Conservation (phyloP, 2,888 invertebrate species). For the Strigamia transsilvanica region DNA sequence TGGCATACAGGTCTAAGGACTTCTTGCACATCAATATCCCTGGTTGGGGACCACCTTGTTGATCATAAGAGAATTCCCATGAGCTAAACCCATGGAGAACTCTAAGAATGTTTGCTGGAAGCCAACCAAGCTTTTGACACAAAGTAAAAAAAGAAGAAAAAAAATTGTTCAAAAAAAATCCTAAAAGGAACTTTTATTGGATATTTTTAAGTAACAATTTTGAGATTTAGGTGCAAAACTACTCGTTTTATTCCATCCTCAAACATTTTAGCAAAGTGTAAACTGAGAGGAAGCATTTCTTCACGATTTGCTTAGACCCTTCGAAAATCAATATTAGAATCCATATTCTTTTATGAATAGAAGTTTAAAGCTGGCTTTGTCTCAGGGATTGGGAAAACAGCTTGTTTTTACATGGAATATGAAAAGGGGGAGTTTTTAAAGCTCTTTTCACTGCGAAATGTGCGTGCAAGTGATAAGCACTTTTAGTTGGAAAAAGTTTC, state of each 20-base stretch:
- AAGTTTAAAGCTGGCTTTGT: constrained; percentile 48
- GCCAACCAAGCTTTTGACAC: constrained; percentile 41
- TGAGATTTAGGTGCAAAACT: neutral
- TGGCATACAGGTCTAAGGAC: constrained; percentile 39
- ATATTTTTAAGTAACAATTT: constrained; percentile 7
- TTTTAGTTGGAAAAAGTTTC: constrained; percentile 32
- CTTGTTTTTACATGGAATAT: constrained; percentile 45
- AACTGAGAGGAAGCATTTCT: neutral
- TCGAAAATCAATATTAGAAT: constrained; percentile 44
- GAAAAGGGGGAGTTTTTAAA: constrained; percentile 45
- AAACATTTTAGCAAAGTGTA: neutral
- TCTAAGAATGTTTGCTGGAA: constrained; percentile 44
- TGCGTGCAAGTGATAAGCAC: constrained; percentile 46
- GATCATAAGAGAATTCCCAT: constrained; percentile 48
- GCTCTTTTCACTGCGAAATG: constrained; percentile 35
- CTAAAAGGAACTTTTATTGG: neutral
- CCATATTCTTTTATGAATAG: constrained; percentile 47
- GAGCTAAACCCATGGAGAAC: constrained; percentile 21
- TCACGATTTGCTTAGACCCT: constrained; percentile 7
- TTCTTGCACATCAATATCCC: constrained; percentile 49
- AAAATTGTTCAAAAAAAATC: neutral
- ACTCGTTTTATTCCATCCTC: neutral
- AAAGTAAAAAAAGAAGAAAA: constrained; percentile 1
- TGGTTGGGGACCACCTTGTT: constrained; percentile 32
- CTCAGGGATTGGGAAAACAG: constrained; percentile 41